phyloP scores from a whole-genome alignment of 2,113 vertebrate species.

The Rhizomys pruinosus region DNA sequence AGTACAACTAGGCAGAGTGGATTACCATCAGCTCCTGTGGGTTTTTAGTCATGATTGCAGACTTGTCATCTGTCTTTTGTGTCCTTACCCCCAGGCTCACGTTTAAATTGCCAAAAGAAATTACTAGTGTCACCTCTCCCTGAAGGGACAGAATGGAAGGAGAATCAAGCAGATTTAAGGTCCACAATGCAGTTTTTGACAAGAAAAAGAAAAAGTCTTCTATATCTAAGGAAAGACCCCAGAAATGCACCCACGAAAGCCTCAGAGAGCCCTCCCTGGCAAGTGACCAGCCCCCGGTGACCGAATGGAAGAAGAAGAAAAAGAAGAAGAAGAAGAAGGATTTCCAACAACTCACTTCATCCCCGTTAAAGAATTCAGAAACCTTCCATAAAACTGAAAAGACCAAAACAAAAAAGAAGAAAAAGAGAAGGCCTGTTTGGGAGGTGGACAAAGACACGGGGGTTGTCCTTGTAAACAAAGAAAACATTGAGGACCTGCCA shows the following conservation, averaged over 20 bases:
- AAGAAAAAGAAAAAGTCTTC: constrained; percentile 76
- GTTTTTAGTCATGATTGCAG: background rate
- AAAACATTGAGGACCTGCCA: background rate
- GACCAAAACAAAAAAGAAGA: constrained; percentile 55
- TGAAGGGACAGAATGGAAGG: constrained; percentile 75
- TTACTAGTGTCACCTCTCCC: background rate
- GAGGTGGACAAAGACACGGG: rapidly evolving
- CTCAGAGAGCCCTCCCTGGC: rapidly evolving
- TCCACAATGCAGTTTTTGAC: background rate
- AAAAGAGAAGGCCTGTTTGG: background rate
- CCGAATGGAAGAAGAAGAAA: background rate
- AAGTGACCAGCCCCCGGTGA: background rate
- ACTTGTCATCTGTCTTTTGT: background rate
- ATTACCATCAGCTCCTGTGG: too few species aligned
- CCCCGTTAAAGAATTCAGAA: background rate
- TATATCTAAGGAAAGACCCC: rapidly evolving
- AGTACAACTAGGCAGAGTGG: too few species aligned
- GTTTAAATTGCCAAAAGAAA: constrained; percentile 57
- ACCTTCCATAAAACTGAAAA: background rate
- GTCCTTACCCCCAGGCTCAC: background rate
- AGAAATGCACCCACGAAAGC: rapidly evolving
- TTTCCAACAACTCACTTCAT: background rate
- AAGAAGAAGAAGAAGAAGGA: constrained; percentile 43
- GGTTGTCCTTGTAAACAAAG: background rate
- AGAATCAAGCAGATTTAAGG: background rate